Conservation (phyloP, 2,113 vertebrate genomes). For the Daboia siamensis region DNA sequence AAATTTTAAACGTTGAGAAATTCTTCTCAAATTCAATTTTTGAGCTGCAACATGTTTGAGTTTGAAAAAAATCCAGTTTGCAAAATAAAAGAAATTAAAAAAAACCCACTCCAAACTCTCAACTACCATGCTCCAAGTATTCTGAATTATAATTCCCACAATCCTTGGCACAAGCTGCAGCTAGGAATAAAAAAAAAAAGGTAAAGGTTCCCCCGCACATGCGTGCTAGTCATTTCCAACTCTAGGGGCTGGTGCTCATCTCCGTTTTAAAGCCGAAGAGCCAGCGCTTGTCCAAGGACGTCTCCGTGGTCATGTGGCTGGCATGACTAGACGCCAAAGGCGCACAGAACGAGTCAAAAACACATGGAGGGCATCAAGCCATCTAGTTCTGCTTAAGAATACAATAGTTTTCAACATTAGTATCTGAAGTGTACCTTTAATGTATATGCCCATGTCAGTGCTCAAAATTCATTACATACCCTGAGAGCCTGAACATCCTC, state of each 20-base stretch:
- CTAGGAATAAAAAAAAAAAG: too few species aligned
- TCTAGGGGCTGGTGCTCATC: too few species aligned
- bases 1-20: neutral
- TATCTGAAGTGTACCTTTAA: neutral
- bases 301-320: too few species aligned
- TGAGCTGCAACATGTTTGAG: neutral
- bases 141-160: neutral
- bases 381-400: neutral
- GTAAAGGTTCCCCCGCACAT: too few species aligned
- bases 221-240: too few species aligned
- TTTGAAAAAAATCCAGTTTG: neutral
- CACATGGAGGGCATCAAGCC: neutral
- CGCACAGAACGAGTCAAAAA: neutral
- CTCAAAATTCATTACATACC: slow-evolving; percentile 67
- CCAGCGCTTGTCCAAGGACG: too few species aligned
- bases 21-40: neutral
- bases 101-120: neutral
- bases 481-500: slow-evolving; percentile 87
- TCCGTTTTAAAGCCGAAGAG: too few species aligned
- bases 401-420: neutral
- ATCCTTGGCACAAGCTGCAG: neutral
- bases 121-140: neutral
- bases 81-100: neutral
- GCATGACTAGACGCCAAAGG: too few species aligned
- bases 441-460: neutral